A percentile compares a stretch with the other conserved stretches of the same genome.
phyloP scores from a whole-genome alignment of 2,113 vertebrate genomes.

The Anser brachyrhynchus region DNA sequence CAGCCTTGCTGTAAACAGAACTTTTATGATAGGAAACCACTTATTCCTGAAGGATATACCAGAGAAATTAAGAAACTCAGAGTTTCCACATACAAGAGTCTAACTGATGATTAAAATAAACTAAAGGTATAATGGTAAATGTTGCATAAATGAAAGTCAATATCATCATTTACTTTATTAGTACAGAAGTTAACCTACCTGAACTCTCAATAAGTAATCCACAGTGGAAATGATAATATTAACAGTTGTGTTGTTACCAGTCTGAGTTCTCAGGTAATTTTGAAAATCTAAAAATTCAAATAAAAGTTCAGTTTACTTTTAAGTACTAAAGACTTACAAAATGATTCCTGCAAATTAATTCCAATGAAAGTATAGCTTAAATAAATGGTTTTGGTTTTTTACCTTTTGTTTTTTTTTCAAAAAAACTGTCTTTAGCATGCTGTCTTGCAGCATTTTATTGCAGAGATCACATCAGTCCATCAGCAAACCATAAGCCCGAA shows the following conservation, averaged over 20 bases:
- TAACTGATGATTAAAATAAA: not conserved
- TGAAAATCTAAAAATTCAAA: constrained; percentile 87
- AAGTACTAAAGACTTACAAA: not conserved
- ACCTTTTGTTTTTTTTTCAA: not conserved
- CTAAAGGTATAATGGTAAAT: not conserved
- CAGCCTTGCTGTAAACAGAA: not conserved
- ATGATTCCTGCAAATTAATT: not conserved
- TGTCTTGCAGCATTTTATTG: not conserved
- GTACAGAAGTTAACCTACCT: constrained; percentile 74
- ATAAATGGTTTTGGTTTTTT: not conserved
- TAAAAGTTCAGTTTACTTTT: not conserved
- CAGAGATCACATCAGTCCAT: not conserved
- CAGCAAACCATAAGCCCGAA: not conserved
- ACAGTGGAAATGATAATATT: constrained; percentile 98
- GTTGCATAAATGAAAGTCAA: not conserved
- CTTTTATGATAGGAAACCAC: not conserved
- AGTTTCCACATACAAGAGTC: not conserved
- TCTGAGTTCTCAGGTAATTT: constrained; percentile 96
- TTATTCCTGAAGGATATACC: not conserved
- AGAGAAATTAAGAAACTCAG: not conserved
- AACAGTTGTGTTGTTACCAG: constrained; percentile 96
- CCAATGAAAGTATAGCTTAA: not conserved
- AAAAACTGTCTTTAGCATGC: not conserved
- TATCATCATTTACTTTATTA: not conserved
- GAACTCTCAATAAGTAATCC: constrained; percentile 94